phyloP scores from a whole-genome alignment of 1,140 invertebrate genomes.

The Brachionus rotundiformis region DNA sequence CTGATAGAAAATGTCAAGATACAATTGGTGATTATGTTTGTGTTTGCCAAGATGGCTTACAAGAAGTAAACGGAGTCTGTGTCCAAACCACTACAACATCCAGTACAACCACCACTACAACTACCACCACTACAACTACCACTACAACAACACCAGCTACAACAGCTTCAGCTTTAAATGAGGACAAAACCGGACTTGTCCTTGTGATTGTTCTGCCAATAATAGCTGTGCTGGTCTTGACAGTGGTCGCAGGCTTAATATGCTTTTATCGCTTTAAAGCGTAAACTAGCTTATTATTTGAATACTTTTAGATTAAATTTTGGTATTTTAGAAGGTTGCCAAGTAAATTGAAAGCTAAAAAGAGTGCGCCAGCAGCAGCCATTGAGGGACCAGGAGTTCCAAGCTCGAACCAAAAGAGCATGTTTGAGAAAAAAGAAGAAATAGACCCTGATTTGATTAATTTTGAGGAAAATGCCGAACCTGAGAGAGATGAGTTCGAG shows the following conservation, averaged over 20 bases:
- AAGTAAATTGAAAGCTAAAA: background rate
- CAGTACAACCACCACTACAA: background rate
- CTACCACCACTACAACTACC: background rate
- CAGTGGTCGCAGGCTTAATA: background rate
- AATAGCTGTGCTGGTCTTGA: slow-evolving; percentile 8
- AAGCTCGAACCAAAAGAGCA: background rate
- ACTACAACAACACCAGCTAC: background rate
- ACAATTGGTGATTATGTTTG: background rate
- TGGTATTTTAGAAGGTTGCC: background rate
- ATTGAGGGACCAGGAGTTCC: background rate
- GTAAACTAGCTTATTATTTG: too few relatives aligned
- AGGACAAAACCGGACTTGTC: slow-evolving; percentile 8
- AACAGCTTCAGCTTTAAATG: background rate
- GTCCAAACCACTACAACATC: background rate
- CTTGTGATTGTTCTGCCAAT: slow-evolving; percentile 28
- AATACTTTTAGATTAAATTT: too few relatives aligned
- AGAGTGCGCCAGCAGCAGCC: background rate
- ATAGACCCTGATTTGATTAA: slow-evolving; percentile 16
- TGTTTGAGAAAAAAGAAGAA: slow-evolving; percentile 26
- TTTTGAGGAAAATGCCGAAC: background rate
- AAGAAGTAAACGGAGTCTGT: background rate
- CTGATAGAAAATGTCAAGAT: background rate
- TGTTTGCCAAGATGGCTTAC: background rate
- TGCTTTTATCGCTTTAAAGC: slow-evolving; percentile 7
- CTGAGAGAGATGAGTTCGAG: background rate